phyloP scores from a whole-genome alignment of 2,888 invertebrate genomes.

The Aquatica leii region DNA sequence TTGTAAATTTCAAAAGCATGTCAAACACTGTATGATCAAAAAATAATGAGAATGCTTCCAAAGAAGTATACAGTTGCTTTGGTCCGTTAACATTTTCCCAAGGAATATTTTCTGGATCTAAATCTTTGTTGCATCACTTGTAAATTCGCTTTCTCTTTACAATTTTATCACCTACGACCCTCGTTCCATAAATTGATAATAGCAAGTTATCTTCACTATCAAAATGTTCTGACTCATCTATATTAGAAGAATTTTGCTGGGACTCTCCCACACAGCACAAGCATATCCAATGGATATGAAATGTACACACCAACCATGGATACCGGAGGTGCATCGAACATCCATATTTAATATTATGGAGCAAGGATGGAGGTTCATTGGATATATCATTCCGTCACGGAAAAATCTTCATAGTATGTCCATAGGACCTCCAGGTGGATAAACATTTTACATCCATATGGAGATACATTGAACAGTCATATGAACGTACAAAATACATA shows the following conservation, averaged over 20 bases:
- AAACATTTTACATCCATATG: too few species aligned
- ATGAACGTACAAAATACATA: too few species aligned
- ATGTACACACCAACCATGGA: too few species aligned
- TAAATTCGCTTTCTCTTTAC: conserved; percentile 4
- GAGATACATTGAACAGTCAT: too few species aligned
- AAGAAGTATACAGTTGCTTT: conserved; percentile 11
- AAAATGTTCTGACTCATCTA: conserved; percentile 10
- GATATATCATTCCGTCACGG: too few species aligned
- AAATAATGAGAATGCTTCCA: conserved; percentile 12
- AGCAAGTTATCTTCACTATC: conserved; percentile 24
- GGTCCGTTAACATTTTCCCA: not conserved
- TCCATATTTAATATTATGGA: too few species aligned
- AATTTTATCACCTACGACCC: conserved; percentile 4
- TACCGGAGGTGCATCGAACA: too few species aligned
- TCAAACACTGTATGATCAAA: conserved; percentile 16
- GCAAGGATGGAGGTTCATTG: too few species aligned
- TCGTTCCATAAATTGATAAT: conserved; percentile 17
- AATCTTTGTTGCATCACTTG: conserved; percentile 4
- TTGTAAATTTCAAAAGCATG: conserved; percentile 12
- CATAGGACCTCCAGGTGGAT: too few species aligned
- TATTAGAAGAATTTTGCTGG: not conserved
- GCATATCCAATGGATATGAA: too few species aligned
- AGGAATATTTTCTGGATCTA: not conserved
- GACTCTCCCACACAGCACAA: too few species aligned
- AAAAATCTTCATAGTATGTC: too few species aligned